These are phyloP conservation scores for Axinella damicornis DNA, from an alignment of 37 sponge, comb jelly and placozoan genomes.

Conservation along the genomic window DNA sequence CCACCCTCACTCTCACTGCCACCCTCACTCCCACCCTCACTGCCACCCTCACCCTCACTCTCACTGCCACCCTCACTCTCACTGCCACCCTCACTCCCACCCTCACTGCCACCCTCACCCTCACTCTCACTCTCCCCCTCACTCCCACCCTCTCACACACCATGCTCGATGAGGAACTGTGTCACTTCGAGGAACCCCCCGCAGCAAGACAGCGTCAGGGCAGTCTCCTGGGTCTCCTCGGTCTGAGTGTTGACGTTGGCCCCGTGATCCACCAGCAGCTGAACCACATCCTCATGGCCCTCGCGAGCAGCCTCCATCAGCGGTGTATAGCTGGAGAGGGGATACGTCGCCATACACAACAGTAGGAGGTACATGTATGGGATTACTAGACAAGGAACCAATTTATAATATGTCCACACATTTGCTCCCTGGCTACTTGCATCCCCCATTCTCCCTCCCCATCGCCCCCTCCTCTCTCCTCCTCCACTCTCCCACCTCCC, in stretches of 20 bases:
- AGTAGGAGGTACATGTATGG: no score
- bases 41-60: not conserved
- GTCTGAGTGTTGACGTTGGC: constrained; percentile 83
- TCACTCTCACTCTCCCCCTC: not conserved
- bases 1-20: no score
- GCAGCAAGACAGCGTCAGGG: constrained; percentile 85
- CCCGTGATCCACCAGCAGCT: constrained; percentile 79
- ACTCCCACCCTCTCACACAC: constrained; percentile 30
- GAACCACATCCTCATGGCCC: constrained; percentile 85
- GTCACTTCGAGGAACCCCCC: constrained; percentile 82
- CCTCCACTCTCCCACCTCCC: not conserved
- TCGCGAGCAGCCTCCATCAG: constrained; percentile 92
- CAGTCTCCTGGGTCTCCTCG: constrained; percentile 93
- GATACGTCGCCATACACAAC: no score
- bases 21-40: not conserved
- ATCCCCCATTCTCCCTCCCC: no score
- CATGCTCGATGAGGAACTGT: constrained; percentile 71
- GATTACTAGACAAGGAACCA: no score
- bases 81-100: not conserved
- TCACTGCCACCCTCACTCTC: not conserved
- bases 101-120: not conserved
- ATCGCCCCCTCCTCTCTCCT: not conserved
- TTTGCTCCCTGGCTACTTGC: no score
- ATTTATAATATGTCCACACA: no score
- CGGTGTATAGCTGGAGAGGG: constrained; percentile 76